Evolutionary conservation across 2,113 vertebrate species (phyloP), one percentile per base, ranked within the genome.

Genomic region (Cyanoliseus patagonus): DNA sequence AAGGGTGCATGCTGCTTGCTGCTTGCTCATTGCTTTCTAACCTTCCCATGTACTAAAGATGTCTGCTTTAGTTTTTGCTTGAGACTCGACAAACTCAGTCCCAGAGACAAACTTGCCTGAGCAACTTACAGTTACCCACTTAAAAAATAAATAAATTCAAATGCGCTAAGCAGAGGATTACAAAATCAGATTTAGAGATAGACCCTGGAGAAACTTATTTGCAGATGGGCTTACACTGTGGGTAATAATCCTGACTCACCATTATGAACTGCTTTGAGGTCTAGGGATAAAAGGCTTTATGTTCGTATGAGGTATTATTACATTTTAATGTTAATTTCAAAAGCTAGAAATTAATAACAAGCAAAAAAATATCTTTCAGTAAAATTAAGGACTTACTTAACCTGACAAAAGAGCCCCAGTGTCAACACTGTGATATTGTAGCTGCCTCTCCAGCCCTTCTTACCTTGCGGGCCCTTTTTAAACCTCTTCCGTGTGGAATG

Each of bases 191-290:
- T 96, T 94, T 89, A 89, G 88, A 96, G 95, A 95, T 76, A 96
- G 96, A 94, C 70, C 92, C 90, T 91, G 88, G 57, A 96, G 95
- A 96, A 92, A 95, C 83, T 86, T 96, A 86, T 87, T 94, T 96
- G 94, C 95, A 96, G 96, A 94, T 86, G 86, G 94, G 83, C 66
- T 97, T 93, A 93, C 93, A 93, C 72, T 68, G 69, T 44, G 95
- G 83, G 82, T 94, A 95, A 92, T 96, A 86, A 59, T 82, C 84
- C 92, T 97, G 93, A 97, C 94, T 94, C 95, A 97, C 78, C 59
- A 80, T 76, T 75, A 85, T 94, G 83, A 96, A 73, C 53, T 66
- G 35, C 92, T 96, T 97, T 97, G 96, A 96, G 95, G 96, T 95
- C 77, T 85, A 85, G 67, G 92, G 88, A 95, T 96, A 93, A 96